Evolutionary conservation across 1,140 invertebrate species (phyloP).

Genomic region (Diprion similis): DNA sequence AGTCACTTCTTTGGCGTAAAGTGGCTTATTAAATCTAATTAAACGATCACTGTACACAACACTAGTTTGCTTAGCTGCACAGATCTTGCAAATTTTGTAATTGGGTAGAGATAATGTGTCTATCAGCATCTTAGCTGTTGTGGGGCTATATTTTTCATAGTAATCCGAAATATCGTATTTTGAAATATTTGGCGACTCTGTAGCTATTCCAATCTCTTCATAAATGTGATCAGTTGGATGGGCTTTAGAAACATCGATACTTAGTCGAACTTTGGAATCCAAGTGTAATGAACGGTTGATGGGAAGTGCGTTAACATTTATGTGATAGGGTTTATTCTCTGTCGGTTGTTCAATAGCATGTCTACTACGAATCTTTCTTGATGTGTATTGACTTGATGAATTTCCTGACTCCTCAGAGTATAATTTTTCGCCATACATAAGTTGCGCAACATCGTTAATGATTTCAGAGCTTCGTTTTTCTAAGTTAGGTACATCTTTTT

Average conservation of each 20-base stretch:
- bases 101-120: conserved; percentile 30
- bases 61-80: conserved; percentile 30
- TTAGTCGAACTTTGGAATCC: not conserved
- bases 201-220: conserved; percentile 32
- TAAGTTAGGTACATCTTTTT: no score
- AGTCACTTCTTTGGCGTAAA: conserved; percentile 39
- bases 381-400: not conserved
- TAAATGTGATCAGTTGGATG: conserved; percentile 33
- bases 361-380: not conserved
- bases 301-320: not conserved
- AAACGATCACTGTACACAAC: conserved; percentile 53
- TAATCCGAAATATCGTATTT: conserved; percentile 36
- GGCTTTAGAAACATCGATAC: not conserved
- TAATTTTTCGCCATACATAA: conserved; percentile 10
- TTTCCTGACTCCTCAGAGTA: not conserved
- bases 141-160: conserved; percentile 36
- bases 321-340: not conserved
- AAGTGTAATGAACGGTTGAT: not conserved
- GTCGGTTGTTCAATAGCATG: not conserved
- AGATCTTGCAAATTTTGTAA: conserved; percentile 32
- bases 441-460: not conserved
- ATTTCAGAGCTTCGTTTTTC: not conserved
- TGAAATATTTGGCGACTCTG: conserved; percentile 17
- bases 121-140: conserved; percentile 31
- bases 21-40: conserved; percentile 40